These are phyloP conservation scores for Rhadinocentrus ornatus DNA, from an alignment of 2,797 vertebrate species.

Conservation along the genomic window DNA sequence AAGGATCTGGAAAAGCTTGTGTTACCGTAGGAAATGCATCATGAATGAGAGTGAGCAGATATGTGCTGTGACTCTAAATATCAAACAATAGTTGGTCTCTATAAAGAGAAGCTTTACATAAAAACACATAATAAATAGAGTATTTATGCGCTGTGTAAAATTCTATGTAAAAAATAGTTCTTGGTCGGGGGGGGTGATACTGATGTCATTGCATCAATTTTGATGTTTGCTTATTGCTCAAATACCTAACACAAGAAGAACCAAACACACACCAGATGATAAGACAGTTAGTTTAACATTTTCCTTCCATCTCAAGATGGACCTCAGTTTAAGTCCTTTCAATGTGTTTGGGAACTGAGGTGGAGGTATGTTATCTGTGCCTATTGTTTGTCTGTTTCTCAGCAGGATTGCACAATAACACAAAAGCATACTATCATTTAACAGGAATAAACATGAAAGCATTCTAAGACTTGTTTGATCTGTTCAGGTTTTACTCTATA, in stretches of 20 bases:
- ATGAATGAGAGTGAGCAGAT: constrained; percentile 27
- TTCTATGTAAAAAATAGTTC: neutral
- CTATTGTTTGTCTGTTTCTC: neutral
- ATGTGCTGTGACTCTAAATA: constrained; percentile 20
- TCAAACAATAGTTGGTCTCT: constrained; percentile 25
- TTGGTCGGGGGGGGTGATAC: neutral
- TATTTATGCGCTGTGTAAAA: neutral
- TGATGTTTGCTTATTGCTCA: neutral
- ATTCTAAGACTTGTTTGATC: too few relatives aligned
- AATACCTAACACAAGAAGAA: neutral
- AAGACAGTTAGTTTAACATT: neutral
- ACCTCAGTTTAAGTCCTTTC: neutral
- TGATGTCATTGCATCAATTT: neutral
- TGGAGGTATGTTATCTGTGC: neutral
- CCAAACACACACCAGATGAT: neutral
- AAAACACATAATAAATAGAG: neutral
- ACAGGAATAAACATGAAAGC: neutral
- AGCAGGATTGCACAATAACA: neutral
- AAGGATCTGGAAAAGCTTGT: constrained; percentile 49
- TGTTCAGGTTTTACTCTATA: neutral
- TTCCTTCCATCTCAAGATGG: neutral
- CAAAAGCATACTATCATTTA: too few relatives aligned
- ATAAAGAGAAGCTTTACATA: constrained; percentile 29
- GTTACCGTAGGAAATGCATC: constrained; percentile 44
- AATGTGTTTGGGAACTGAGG: neutral